Evolutionary conservation across 2,888 invertebrate species (phyloP).

Genomic region (Brachypterus glaber): DNA sequence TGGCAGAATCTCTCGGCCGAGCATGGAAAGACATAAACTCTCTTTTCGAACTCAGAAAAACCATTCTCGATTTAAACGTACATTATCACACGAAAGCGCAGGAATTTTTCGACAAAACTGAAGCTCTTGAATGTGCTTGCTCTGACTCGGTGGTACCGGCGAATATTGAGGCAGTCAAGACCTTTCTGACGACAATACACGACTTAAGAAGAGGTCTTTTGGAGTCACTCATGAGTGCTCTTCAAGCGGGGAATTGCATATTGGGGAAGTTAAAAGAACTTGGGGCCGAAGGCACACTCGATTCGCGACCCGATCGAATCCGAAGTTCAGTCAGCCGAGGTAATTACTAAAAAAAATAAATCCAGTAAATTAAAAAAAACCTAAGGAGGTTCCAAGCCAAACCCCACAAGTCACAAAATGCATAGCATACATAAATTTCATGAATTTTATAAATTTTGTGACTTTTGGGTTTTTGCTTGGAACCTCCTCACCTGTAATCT

Average conservation of each 20-base stretch:
- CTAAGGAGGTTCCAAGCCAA: too few species aligned
- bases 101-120: constrained; percentile 60
- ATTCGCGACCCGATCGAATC: constrained; percentile 57
- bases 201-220: constrained; percentile 62
- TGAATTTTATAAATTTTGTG: too few species aligned
- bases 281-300: constrained; percentile 63
- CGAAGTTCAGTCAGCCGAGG: constrained; percentile 41
- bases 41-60: constrained; percentile 66
- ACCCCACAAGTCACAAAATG: too few species aligned
- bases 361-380: too few species aligned
- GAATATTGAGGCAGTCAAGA: constrained; percentile 63
- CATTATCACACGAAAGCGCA: constrained; percentile 65
- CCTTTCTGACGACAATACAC: constrained; percentile 59
- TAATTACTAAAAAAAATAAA: too few species aligned
- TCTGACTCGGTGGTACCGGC: constrained; percentile 57
- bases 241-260: constrained; percentile 69
- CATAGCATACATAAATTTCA: too few species aligned
- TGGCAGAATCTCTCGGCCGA: constrained; percentile 69
- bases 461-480: too few species aligned
- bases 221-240: constrained; percentile 67
- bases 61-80: constrained; percentile 67
- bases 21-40: constrained; percentile 78
- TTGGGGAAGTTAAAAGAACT: constrained; percentile 66
- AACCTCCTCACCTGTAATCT: too few species aligned
- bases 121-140: constrained; percentile 59